phyloP scores from a whole-genome alignment of 2,113 vertebrate species.

The Neogobius melanostomus region DNA sequence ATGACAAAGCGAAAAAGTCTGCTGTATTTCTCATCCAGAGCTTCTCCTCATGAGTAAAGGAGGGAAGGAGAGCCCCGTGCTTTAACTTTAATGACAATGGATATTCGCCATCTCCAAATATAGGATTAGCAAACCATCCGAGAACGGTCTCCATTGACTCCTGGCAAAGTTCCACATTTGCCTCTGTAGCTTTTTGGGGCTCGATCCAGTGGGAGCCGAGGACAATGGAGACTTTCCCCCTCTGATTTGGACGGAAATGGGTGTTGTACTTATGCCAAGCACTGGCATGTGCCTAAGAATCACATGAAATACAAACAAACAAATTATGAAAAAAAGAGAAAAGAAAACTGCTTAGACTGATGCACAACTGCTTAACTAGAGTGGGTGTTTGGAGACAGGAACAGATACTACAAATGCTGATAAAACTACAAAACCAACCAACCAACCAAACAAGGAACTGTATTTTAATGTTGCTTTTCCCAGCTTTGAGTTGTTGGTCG shows the following conservation, averaged over 20 bases:
- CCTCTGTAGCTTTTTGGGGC: constrained; percentile 75
- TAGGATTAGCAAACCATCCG: constrained; percentile 93
- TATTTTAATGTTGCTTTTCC: no score
- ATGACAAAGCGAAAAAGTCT: constrained; percentile 95
- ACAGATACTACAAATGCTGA: no score
- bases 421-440: no score
- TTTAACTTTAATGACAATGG: constrained; percentile 80
- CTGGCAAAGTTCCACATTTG: constrained; percentile 81
- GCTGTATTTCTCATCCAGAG: constrained; percentile 82
- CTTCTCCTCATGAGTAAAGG: constrained; percentile 82
- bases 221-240: constrained; percentile 87
- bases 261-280: constrained; percentile 88
- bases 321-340: background rate
- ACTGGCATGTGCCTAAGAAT: constrained; percentile 87
- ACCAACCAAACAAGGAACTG: no score
- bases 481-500: no score
- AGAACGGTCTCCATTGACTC: constrained; percentile 87
- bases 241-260: constrained; percentile 82
- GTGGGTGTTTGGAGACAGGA: no score
- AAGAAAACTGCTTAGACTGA: no score
- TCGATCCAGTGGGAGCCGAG: constrained; percentile 95
- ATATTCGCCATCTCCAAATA: constrained; percentile 88
- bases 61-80: constrained; percentile 71
- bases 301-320: constrained; percentile 10
- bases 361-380: background rate